These are phyloP conservation scores for Martes martes DNA, from an alignment of 2,113 vertebrate species.

Conservation along the genomic window DNA sequence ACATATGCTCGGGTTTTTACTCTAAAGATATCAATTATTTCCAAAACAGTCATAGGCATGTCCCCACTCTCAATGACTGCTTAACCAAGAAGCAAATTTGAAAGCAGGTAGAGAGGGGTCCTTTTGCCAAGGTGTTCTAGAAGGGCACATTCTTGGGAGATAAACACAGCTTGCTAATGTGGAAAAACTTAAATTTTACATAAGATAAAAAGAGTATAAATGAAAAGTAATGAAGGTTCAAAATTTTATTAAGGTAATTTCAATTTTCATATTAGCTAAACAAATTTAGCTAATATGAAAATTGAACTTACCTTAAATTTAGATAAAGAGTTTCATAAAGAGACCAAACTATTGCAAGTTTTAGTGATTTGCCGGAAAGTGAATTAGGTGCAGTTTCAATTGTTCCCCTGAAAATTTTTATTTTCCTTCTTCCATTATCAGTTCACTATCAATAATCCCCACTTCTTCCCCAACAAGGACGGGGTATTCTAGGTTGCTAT, in stretches of 20 bases:
- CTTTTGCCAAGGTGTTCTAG: background rate
- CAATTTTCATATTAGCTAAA: background rate
- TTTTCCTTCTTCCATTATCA: background rate
- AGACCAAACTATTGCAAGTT: background rate
- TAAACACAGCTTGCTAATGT: background rate
- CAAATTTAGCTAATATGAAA: no score
- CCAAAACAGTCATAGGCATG: background rate
- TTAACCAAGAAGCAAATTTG: background rate
- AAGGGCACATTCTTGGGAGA: background rate
- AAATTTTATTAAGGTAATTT: background rate
- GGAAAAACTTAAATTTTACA: background rate
- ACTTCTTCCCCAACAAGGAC: background rate
- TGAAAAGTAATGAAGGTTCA: background rate
- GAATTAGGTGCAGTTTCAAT: background rate
- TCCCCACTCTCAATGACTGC: background rate
- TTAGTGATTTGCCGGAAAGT: background rate
- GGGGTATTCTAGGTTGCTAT: background rate
- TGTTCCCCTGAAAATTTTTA: background rate
- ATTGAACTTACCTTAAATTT: no score
- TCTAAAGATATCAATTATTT: background rate
- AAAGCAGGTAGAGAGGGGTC: background rate
- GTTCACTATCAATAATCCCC: background rate
- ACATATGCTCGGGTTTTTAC: background rate
- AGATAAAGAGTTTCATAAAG: background rate
- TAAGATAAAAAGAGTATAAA: background rate